Evolutionary conservation across 2,797 vertebrate species (phyloP).

Genomic region (Myotis myotis): DNA sequence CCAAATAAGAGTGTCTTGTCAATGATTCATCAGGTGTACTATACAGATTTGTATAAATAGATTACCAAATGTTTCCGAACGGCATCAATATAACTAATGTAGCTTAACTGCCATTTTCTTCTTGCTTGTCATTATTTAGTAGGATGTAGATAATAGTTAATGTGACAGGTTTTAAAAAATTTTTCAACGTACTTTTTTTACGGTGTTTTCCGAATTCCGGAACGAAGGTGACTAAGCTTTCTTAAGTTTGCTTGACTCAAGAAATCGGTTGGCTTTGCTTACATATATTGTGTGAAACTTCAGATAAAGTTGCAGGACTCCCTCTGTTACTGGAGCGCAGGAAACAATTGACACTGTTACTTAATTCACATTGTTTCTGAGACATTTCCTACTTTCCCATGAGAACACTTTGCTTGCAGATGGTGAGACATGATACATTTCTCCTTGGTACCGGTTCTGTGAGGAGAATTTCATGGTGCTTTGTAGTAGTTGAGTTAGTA

Average conservation of each 20-base stretch:
- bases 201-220: neutral
- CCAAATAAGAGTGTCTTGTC: conserved; percentile 50
- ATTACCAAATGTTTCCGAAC: neutral
- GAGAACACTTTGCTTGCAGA: conserved; percentile 78
- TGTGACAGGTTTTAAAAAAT: neutral
- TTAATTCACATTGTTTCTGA: conserved; percentile 81
- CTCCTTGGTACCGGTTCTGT: neutral
- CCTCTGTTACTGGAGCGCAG: conserved; percentile 79
- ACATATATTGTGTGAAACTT: conserved; percentile 72
- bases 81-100: conserved; percentile 34
- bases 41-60: conserved; percentile 64
- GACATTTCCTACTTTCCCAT: conserved; percentile 87
- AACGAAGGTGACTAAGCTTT: conserved; percentile 49
- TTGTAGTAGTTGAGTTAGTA: neutral
- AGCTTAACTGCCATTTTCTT: neutral
- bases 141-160: conserved; percentile 56
- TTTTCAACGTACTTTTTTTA: conserved; percentile 28
- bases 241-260: conserved; percentile 52
- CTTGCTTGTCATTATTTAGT: conserved; percentile 34
- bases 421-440: conserved; percentile 14
- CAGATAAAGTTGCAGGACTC: conserved; percentile 81
- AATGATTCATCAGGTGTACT: conserved; percentile 74
- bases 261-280: conserved; percentile 83
- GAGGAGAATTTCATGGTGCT: neutral
- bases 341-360: conserved; percentile 86